Base-by-base conservation (phyloP, 2,888 invertebrate species). In the Spatulosminthurus flaviceps region DNA sequence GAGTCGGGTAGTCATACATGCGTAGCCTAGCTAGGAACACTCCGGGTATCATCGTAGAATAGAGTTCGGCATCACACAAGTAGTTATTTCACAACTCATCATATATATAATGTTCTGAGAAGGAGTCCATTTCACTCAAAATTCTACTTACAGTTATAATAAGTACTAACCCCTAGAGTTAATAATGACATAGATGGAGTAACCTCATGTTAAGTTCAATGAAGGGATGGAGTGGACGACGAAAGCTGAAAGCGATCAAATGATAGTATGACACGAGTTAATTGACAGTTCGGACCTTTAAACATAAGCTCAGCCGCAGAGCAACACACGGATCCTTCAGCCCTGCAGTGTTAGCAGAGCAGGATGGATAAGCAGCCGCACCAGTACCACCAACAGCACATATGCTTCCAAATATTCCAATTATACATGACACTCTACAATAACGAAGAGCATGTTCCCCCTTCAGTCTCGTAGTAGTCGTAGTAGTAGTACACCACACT, bases 261-360 rank as follows among this genome's bases (percentile, higher is more conserved):
- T 82, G 80, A 82, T 82, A 80, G 77, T 75, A 80, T 75, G 80
- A 82, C 82, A 82, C 82, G 82, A 75, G 82, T 79, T 82, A 82
- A 82, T 82, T 82, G 82, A 82, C 82, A 82, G 82, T 79, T 80
- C 72, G 78, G 72, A 72, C 78, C 72, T 78, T 78, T 72, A 78
- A 78, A 78, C 78, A 64, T 22, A 78, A 73, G 78, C 71, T 78
- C 71, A 78, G 71, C 78, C 78, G 78, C 72, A 78, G 43, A 72
- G 43, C 51, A 51, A 51, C 64, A 76, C 67, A 67, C 76, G 60
- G 64, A 78, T 22, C 28, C 66, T 29, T 42, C n/a, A n/a, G n/a
- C n/a, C n/a, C n/a, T n/a, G n/a, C n/a, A n/a, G n/a, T n/a, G n/a
- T n/a, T n/a, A n/a, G n/a, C n/a, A n/a, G n/a, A n/a, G n/a, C n/a